Evolutionary conservation across 2,113 vertebrate species (phyloP).

Genomic region (Vidua chalybeata): DNA sequence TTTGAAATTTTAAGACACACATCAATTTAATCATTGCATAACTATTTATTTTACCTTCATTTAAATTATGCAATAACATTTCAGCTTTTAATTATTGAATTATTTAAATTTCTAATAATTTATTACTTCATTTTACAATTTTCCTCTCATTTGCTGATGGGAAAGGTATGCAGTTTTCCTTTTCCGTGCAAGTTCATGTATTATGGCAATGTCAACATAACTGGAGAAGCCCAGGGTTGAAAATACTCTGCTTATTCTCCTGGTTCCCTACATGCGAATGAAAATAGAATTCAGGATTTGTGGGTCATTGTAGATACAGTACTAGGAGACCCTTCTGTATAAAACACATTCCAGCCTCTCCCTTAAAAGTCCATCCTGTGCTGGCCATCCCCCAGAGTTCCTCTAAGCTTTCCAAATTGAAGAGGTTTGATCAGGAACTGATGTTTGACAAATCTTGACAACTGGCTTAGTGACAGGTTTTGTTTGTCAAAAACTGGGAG

Average conservation of each 20-base stretch:
- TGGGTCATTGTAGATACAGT: background rate
- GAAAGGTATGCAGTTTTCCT: background rate
- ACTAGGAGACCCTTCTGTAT: background rate
- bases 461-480: background rate
- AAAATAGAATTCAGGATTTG: background rate
- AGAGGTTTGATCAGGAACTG: background rate
- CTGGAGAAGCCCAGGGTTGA: background rate
- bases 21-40: background rate
- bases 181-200: background rate
- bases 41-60: background rate
- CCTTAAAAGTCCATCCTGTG: background rate
- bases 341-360: background rate
- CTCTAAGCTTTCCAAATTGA: background rate
- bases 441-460: background rate
- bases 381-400: background rate
- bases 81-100: background rate
- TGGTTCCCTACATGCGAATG: background rate
- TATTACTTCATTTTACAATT: background rate
- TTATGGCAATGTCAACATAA: background rate
- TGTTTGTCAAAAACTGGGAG: background rate
- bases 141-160: background rate
- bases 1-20: background rate
- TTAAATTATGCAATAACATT: background rate
- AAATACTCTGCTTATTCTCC: background rate
- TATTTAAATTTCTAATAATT: background rate